Evolutionary conservation across 2,797 vertebrate genomes (phyloP), one percentile per base, ranked within the genome.

Genomic region (Onychomys torridus): DNA sequence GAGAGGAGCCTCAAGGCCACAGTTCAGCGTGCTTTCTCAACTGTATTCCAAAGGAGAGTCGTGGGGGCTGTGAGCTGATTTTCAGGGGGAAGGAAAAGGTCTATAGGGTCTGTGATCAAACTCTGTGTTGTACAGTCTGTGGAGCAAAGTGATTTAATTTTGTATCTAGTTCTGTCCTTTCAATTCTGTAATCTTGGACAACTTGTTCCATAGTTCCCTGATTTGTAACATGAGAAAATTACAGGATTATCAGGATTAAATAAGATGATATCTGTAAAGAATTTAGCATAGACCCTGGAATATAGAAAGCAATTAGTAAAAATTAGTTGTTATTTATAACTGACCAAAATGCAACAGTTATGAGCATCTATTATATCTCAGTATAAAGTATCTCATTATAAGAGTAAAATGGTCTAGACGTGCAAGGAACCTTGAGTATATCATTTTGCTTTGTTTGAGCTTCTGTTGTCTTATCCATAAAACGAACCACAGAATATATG

Each of bases 321-420:
- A 93, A 91, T 40, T 94, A 78, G 32, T 95, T 83, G 61, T 85
- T 95, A 57, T 92, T 95, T 92, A 43, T 90, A 82, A 82, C n/a
- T 93, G 76, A 86, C 75, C 59, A 96, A 82, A n/a, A 78, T 82
- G 93, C 52, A 89, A 73, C 23, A 89, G 34, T n/a, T 84, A 84
- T 40, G 91, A 73, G 34, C 43, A 82, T 84, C 86, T 77, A 63
- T 82, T 91, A 6, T 90, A 84, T 91, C 49, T 91, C 81, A 79
- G 27, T 96, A 21, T 34, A 83, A 92, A 96, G 87, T 49, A 77
- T n/a, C n/a, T n/a, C n/a, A n/a, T n/a, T n/a, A 89, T 94, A 91
- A 79, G 17, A 73, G 3, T 93, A 94, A 76, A 75, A 19, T 73
- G 94, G 37, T 94, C 40, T 93, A 73, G n/a, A 79, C 12, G 79